A percentile compares a stretch with the other conserved stretches of the same genome.
Evolutionary conservation across 2,888 invertebrate genomes (phyloP).

Genomic region (Leptopilina syphax): DNA sequence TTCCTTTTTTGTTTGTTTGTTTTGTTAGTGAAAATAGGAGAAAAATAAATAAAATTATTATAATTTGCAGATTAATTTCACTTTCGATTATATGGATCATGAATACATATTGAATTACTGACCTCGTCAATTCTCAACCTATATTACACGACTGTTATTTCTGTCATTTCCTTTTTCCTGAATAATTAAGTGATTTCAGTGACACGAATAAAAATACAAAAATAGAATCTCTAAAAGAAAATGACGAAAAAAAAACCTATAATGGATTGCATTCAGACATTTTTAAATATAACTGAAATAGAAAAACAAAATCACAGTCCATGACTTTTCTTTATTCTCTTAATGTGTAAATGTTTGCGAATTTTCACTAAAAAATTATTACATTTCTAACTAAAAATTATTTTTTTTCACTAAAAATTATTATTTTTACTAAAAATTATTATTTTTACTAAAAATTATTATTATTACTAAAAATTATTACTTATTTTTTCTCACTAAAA

Average conservation of each 20-base stretch:
- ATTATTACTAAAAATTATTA: too few relatives aligned
- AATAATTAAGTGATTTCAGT: slow-evolving; percentile 8
- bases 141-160: not conserved
- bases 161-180: not conserved
- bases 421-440: too few relatives aligned
- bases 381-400: too few relatives aligned
- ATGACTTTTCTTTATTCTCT: too few relatives aligned
- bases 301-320: too few relatives aligned
- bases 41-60: too few relatives aligned
- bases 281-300: not conserved
- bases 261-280: not conserved
- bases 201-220: slow-evolving; percentile 6
- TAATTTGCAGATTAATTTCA: not conserved
- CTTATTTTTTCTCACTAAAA: too few relatives aligned
- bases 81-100: not conserved
- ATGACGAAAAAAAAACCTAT: not conserved
- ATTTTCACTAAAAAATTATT: too few relatives aligned
- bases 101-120: not conserved
- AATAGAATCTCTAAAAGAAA: not conserved
- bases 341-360: too few relatives aligned
- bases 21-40: too few relatives aligned
- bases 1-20: not conserved
- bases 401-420: too few relatives aligned
- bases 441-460: too few relatives aligned
- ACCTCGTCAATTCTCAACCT: slow-evolving; percentile 3